Evolutionary conservation across 2,888 invertebrate species (phyloP).

Genomic region (Drosophila yooni): DNA sequence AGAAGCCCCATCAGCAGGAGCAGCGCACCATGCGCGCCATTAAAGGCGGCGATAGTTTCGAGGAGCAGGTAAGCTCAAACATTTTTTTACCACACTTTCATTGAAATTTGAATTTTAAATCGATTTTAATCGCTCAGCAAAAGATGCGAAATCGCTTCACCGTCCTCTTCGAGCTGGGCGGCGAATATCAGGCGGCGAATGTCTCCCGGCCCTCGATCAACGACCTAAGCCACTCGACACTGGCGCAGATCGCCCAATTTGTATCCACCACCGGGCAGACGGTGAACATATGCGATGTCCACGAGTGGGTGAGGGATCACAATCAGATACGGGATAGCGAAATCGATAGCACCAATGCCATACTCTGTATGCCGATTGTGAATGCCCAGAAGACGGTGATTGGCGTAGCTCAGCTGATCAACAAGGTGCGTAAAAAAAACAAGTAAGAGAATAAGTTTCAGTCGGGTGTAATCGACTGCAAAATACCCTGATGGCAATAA

Average conservation of each 20-base stretch:
- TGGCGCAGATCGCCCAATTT: conserved; percentile 94
- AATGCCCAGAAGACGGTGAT: conserved; percentile 95
- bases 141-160: conserved; percentile 89
- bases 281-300: conserved; percentile 95
- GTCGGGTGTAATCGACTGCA: not conserved
- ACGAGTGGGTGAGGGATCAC: conserved; percentile 91
- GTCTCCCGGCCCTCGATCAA: conserved; percentile 88
- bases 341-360: conserved; percentile 90
- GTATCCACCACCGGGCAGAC: conserved; percentile 95
- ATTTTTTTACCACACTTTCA: not conserved
- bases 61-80: conserved; percentile 85
- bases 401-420: conserved; percentile 96
- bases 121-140: conserved; percentile 45
- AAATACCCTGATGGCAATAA: not conserved
- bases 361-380: conserved; percentile 96
- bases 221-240: conserved; percentile 89
- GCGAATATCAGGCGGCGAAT: conserved; percentile 88
- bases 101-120: not conserved
- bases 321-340: conserved; percentile 87
- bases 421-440: conserved; percentile 88
- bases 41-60: conserved; percentile 88
- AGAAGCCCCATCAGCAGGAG: conserved; percentile 88
- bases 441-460: not conserved
- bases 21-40: conserved; percentile 85
- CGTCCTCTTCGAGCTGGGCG: conserved; percentile 93